These are phyloP conservation scores for Crocidura indochinensis DNA, from an alignment of 2,797 vertebrate species.

Conservation along the genomic window DNA sequence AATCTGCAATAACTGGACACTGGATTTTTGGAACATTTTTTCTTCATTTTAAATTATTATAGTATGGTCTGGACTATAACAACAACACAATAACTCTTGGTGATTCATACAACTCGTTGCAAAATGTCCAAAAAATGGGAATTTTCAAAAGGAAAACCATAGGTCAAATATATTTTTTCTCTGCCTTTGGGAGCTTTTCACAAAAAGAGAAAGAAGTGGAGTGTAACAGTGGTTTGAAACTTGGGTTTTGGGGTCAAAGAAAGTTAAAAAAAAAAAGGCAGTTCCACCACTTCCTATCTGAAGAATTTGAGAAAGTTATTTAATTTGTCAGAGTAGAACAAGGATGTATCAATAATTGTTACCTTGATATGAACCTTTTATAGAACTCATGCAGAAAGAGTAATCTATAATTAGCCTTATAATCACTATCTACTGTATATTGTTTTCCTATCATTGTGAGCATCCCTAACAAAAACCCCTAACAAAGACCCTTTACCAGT, in stretches of 20 bases:
- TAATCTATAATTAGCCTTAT: conserved; percentile 2
- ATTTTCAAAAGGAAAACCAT: background rate
- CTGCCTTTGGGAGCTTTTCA: background rate
- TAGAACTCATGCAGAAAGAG: conserved; percentile 28
- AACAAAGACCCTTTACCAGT: background rate
- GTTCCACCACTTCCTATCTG: conserved; percentile 1
- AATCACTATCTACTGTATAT: background rate
- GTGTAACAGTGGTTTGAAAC: background rate
- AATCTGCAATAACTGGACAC: background rate
- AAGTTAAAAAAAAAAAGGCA: conserved; percentile 28
- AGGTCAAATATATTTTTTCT: background rate
- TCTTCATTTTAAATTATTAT: conserved; percentile 25
- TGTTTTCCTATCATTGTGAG: background rate
- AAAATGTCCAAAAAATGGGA: background rate
- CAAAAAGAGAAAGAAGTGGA: background rate
- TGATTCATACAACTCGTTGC: conserved; percentile 2
- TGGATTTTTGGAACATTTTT: background rate
- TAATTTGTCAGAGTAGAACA: background rate
- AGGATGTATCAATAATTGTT: conserved; percentile 2
- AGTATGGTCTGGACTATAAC: background rate
- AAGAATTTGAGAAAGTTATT: background rate
- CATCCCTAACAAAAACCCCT: background rate
- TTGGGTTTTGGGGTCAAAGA: background rate
- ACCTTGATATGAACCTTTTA: background rate
- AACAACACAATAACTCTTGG: conserved; percentile 12